These are phyloP conservation scores for Aspidapion aeneum DNA, from an alignment of 2,888 invertebrate species.

Conservation along the genomic window DNA sequence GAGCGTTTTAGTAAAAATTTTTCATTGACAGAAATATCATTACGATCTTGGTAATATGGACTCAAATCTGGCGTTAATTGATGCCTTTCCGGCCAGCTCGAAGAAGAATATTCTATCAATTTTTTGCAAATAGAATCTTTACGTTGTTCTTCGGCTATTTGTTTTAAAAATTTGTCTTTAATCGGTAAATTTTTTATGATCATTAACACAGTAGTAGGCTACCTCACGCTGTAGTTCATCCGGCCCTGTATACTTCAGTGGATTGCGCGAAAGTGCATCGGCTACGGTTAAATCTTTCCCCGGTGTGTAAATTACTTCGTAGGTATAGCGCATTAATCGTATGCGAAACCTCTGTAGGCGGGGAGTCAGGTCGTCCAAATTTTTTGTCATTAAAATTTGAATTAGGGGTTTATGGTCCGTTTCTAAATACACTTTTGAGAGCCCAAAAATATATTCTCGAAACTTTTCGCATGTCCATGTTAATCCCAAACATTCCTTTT, in stretches of 20 bases:
- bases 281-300: constrained; percentile 26
- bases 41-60: constrained; percentile 16
- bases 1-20: constrained; percentile 7
- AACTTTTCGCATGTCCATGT: constrained; percentile 6
- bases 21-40: constrained; percentile 14
- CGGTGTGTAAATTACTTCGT: constrained; percentile 25
- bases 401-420: constrained; percentile 1
- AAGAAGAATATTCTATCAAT: constrained; percentile 7
- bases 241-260: constrained; percentile 7
- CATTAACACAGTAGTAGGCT: constrained; percentile 9
- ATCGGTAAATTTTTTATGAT: constrained; percentile 10
- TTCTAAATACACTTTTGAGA: constrained; percentile 10
- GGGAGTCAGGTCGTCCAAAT: too few relatives aligned
- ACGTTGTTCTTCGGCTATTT: constrained; percentile 10
- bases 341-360: too few relatives aligned
- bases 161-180: constrained; percentile 8
- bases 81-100: constrained; percentile 17
- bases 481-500: constrained; percentile 8
- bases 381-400: too few relatives aligned
- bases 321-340: too few relatives aligned
- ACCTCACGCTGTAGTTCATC: constrained; percentile 12
- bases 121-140: constrained; percentile 13
- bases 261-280: constrained; percentile 22
- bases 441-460: constrained; percentile 1
- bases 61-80: constrained; percentile 5